Evolutionary conservation across 2,797 vertebrate species (phyloP), one percentile per base, ranked within the genome.

Genomic region (Echeneis naucrates): DNA sequence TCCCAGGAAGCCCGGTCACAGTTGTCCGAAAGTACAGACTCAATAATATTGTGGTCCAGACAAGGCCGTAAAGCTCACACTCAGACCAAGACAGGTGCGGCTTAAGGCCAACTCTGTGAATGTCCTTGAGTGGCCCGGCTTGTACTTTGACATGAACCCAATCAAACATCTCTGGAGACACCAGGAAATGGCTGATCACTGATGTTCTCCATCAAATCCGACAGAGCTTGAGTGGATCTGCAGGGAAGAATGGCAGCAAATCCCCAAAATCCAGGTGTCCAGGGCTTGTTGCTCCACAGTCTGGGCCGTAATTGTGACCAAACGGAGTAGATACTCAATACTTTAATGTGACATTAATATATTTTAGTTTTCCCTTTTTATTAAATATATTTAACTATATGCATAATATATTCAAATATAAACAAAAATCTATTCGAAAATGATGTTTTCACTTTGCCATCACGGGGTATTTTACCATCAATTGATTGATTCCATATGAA

Each of bases 401-500:
- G 12, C 37, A 40, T 2, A 35, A 9, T 35, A 35, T 35, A 35
- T 35, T 35, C 12, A 40, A 40, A 40, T 40, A 40, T 40, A 40
- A 17, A 19, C 16, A 17, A 42, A 37, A 42, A 42, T 42, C 17
- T 17, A 42, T 42, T 42, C 40, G 16, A 16, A 40, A 40, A 40
- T 40, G 5, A 19, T 45, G 44, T 47, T 47, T 47, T 47, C 10
- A 5, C 10, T 47, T 17, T 8, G 14, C 16, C 13, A 11, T 50
- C 27, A 27, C 32, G 16, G 19, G 17, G 9, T 33, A 55, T 23
- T 16, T 16, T 4, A n/a, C 33, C 6, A 3, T 7, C 14, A 12
- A 23, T 16, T 56, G 21, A 23, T 35, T 35, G 19, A 33, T 85
- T 78, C 72, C 63, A 66, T 85, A 77, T 86, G 80, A 86, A 87